Conservation (phyloP, 2,888 invertebrate genomes). For the Agrochola circellaris region DNA sequence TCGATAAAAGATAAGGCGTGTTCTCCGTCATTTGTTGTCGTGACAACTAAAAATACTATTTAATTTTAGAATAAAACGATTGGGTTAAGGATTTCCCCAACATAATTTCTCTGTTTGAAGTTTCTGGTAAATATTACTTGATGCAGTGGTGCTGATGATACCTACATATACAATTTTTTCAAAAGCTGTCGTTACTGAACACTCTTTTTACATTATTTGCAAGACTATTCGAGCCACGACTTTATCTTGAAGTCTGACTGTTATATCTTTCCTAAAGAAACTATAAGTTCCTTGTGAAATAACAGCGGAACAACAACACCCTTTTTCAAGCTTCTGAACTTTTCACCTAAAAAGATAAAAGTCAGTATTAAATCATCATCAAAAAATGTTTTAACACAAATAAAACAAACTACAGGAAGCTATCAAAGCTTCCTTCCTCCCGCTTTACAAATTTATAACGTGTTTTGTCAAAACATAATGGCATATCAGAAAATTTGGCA, state of each 20-base stretch:
- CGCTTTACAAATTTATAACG: slow-evolving; percentile 60
- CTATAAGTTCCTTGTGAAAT: neutral
- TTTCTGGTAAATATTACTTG: neutral
- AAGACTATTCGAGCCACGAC: neutral
- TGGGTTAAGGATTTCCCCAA: slow-evolving; percentile 3
- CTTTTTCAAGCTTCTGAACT: slow-evolving; percentile 15
- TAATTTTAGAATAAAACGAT: neutral
- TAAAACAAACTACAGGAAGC: slow-evolving; percentile 64
- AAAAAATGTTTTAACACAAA: slow-evolving; percentile 42
- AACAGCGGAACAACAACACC: neutral
- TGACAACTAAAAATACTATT: neutral
- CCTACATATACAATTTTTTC: neutral
- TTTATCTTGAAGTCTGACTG: neutral
- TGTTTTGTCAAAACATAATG: slow-evolving; percentile 68
- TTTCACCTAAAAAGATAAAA: slow-evolving; percentile 1
- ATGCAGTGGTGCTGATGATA: neutral
- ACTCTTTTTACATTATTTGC: neutral
- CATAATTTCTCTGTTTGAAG: slow-evolving; percentile 1
- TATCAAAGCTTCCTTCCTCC: slow-evolving; percentile 67
- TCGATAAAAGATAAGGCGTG: too few species aligned
- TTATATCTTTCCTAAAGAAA: neutral
- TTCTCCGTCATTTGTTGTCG: neutral
- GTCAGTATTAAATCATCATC: slow-evolving; percentile 34
- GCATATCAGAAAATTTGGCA: slow-evolving; percentile 64
- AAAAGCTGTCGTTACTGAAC: neutral